These are phyloP conservation scores for Drosophila atroscutellata DNA, from an alignment of 2,888 invertebrate genomes.

Conservation along the genomic window DNA sequence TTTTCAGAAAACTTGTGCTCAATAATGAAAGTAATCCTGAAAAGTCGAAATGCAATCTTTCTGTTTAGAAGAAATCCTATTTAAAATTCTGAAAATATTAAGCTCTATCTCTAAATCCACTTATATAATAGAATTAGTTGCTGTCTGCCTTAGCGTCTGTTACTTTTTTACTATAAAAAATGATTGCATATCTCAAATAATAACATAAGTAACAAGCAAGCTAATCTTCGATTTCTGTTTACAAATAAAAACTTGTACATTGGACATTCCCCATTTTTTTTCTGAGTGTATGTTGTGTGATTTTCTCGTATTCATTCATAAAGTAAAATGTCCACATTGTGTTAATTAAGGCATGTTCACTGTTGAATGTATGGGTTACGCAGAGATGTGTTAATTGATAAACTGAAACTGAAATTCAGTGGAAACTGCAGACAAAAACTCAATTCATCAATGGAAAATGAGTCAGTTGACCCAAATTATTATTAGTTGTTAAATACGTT, in stretches of 20 bases:
- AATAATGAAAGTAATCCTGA: background rate
- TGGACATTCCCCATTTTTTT: background rate
- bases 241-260: background rate
- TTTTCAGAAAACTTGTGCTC: background rate
- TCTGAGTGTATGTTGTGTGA: background rate
- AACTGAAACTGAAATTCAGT: constrained; percentile 17
- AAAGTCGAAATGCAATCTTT: background rate
- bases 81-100: background rate
- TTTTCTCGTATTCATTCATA: constrained; percentile 2
- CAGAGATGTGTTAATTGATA: background rate
- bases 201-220: background rate
- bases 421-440: constrained; percentile 7
- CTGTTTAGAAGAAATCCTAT: background rate
- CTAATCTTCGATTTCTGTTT: background rate
- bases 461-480: constrained; percentile 9
- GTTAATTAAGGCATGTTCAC: constrained; percentile 16
- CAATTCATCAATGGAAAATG: constrained; percentile 23
- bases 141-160: background rate
- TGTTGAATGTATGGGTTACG: background rate
- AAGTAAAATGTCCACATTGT: background rate
- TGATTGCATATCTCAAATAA: background rate
- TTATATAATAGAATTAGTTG: background rate
- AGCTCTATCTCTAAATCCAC: background rate
- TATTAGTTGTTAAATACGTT: background rate
- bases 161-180: background rate